Conservation (phyloP, 2,113 vertebrate species). For the Notothenia rossii region DNA sequence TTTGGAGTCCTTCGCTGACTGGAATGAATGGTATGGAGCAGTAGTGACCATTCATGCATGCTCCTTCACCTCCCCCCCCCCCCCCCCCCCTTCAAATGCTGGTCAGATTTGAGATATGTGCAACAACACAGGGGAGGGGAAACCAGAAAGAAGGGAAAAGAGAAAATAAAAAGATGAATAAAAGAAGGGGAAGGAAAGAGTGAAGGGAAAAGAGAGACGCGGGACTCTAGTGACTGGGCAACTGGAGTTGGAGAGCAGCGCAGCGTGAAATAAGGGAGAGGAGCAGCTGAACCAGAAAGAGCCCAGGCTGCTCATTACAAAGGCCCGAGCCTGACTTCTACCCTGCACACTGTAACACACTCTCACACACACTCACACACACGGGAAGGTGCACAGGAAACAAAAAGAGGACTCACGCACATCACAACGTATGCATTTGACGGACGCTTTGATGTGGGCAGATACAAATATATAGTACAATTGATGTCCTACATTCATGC, state of each 20-base stretch:
- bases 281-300: conserved; percentile 87
- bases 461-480: not conserved
- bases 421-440: conserved; percentile 39
- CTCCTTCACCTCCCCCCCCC: conserved; percentile 59
- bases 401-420: conserved; percentile 43
- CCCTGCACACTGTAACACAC: conserved; percentile 65
- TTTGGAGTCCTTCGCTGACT: conserved; percentile 63
- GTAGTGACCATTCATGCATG: conserved; percentile 84
- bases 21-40: conserved; percentile 87
- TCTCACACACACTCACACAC: not conserved
- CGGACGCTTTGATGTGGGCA: conserved; percentile 12
- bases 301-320: conserved; percentile 86
- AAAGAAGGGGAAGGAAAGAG: not conserved
- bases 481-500: not conserved
- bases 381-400: conserved; percentile 23
- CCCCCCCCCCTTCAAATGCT: conserved; percentile 15
- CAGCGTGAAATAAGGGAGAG: conserved; percentile 86
- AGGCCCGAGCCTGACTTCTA: conserved; percentile 80
- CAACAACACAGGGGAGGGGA: not conserved
- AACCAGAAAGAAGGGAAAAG: not conserved
- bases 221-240: conserved; percentile 71
- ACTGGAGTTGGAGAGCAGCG: conserved; percentile 81
- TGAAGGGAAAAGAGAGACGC: not conserved
- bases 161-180: not conserved
- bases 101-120: not conserved